Evolutionary conservation across 1,140 invertebrate species (phyloP).

Genomic region (Drosophila subobscura): DNA sequence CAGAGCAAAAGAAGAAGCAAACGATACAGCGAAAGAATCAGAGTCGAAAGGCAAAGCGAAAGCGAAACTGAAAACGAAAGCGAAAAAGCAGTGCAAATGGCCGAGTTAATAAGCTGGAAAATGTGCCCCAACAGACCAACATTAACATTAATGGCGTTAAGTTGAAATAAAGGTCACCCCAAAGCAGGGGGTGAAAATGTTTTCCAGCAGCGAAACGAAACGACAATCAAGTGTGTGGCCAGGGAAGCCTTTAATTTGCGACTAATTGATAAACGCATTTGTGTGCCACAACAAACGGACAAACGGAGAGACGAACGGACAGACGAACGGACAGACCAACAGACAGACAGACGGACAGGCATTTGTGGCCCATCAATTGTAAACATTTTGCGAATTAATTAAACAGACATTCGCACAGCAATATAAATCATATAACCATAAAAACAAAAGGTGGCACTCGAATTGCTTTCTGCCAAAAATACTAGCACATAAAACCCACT

Average conservation of each 20-base stretch:
- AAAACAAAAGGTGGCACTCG: constrained; percentile 43
- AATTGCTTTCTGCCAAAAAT: constrained; percentile 45
- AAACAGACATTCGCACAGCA: constrained; percentile 42
- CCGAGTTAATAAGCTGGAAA: constrained; percentile 74
- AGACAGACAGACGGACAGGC: too few relatives aligned
- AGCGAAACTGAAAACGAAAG: neutral
- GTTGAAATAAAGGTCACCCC: constrained; percentile 28
- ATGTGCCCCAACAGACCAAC: constrained; percentile 57
- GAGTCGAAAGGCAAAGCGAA: neutral
- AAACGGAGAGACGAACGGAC: too few relatives aligned
- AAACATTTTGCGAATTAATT: constrained; percentile 52
- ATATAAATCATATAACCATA: constrained; percentile 55
- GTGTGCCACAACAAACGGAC: neutral
- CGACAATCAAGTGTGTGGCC: constrained; percentile 26
- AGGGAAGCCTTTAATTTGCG: constrained; percentile 26
- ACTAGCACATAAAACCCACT: constrained; percentile 43
- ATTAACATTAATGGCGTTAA: constrained; percentile 63
- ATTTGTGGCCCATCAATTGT: constrained; percentile 26
- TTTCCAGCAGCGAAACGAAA: neutral
- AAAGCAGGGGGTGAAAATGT: constrained; percentile 10
- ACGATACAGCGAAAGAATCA: neutral
- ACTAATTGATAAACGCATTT: constrained; percentile 28
- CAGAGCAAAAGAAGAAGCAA: neutral
- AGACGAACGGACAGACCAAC: too few relatives aligned
- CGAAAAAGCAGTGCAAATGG: constrained; percentile 38